Base-by-base conservation (phyloP, 92 coral and sea anemone species). In the Galaxea fascicularis region DNA sequence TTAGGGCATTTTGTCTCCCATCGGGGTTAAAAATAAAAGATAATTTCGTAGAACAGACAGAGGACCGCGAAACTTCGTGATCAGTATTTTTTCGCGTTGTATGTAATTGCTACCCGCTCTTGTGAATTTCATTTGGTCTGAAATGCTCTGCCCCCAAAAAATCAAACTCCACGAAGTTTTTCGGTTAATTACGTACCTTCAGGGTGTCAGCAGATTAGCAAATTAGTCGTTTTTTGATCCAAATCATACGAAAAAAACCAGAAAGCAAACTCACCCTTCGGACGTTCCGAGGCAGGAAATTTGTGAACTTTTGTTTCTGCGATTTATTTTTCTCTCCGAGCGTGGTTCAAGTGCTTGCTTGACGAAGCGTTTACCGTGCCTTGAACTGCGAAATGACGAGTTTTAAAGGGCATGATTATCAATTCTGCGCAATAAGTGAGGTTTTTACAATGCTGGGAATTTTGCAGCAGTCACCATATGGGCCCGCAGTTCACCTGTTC, bases 391-490 rank as follows among this genome's bases (percentile, higher is more conserved):
- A 82, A 82, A 39, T 82, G 73, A 27, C 87, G 63, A 74, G 80
- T 58, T 83, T 83, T 73, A 82, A 71, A 74, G 80, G 63, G 74
- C 71, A 30, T 49, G 63, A 30, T 21, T 58, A 72, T 71, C 86
- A 72, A 65, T 79, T 79, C 77, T 41, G 78, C 86, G 77, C 86
- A 70, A 35, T 60, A 4, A 54, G 64, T 65, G 51, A 49, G 27
- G 39, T 41, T 63, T 44, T 83, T 46, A 94, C 98, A 94, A 94
- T 94, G 92, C 77, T 94, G 98, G 59, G 98, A 94, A 94, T 72
- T 72, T 74, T 59, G 67, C 17, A 46, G 71, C 52, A 24, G 65
- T 18, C 35, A 13, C 93, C 98, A 94, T 86, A 86, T 94, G 98
- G 39, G 92, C 79, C 88, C 86, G 72, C 91, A 65, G 28, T 87